These are phyloP conservation scores for Baryphthengus martii DNA, from an alignment of 2,113 vertebrate genomes.

Conservation along the genomic window DNA sequence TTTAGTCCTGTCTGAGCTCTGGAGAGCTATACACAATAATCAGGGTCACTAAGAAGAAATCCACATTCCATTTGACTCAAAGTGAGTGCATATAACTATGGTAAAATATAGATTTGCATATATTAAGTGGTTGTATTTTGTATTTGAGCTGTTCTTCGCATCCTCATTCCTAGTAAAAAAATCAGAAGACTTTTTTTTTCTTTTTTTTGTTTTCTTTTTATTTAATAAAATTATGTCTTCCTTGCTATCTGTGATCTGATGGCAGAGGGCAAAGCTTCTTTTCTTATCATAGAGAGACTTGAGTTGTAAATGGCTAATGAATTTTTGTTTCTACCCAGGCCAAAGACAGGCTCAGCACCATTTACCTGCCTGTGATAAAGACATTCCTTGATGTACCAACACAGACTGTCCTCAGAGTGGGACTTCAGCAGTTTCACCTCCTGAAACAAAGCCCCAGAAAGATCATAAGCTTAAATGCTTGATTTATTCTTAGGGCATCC, in stretches of 20 bases:
- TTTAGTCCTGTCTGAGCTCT: background rate
- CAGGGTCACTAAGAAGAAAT: background rate
- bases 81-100: background rate
- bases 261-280: background rate
- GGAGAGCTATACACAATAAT: background rate
- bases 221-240: background rate
- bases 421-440: background rate
- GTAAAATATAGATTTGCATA: background rate
- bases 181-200: background rate
- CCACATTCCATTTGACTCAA: background rate
- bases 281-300: background rate
- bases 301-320: background rate
- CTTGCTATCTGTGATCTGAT: background rate
- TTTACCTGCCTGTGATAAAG: background rate
- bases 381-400: background rate
- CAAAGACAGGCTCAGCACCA: background rate
- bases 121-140: background rate
- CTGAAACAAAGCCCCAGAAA: background rate
- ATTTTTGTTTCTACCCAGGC: background rate
- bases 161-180: background rate
- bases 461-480: background rate
- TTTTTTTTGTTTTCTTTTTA: background rate
- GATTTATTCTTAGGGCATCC: background rate
- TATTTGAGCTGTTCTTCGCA: background rate
- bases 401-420: background rate